Evolutionary conservation across 2,113 vertebrate species (phyloP), one percentile per base, ranked within the genome.

Genomic region (Ceratotherium simum): DNA sequence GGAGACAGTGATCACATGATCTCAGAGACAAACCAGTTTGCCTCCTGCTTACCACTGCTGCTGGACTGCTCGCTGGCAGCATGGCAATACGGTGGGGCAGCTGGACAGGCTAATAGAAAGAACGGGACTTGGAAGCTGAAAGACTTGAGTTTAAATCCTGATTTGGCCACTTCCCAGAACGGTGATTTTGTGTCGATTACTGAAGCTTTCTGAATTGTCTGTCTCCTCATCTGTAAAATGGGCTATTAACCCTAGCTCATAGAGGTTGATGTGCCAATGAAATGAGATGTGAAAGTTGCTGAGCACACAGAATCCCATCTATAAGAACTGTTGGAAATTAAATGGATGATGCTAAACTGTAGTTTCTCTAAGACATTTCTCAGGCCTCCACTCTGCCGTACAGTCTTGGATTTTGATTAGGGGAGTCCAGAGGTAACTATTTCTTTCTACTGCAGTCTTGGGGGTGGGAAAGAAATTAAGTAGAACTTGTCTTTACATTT

Each of bases 151-250:
- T 93, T 42, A 29, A 88, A 82, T 84, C 31, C 36, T 73, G 6
- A 36, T 82, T 65, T 78, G 56, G 21, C 21, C 48, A 64, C 80
- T 92, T 96, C 36, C 14, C 31, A 18, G 58, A 73, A 83, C 42
- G 17, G 23, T 70, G 56, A 54, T 87, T 93, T 90, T 95, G 29
- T 83, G 31, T 56, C 89, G 75, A 58, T 83, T 58, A 36, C 18
- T 36, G 39, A 97, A 79, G 83, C 3, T 65, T 33, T 91, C 62
- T 46, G 46, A 93, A 73, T 64, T 78, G 12, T 93, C 91, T 98
- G 94, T 65, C 83, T 96, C 25, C 56, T 96, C 27, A 21, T 93
- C 56, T 95, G 23, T 86, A 70, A 95, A 93, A 69, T 79, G 92
- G 56, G 18, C 72, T 62, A 21, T 85, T 91, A 36, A 62, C 20